Evolutionary conservation across 2,888 invertebrate genomes (phyloP).

Genomic region (Meliscaeva auricollis): DNA sequence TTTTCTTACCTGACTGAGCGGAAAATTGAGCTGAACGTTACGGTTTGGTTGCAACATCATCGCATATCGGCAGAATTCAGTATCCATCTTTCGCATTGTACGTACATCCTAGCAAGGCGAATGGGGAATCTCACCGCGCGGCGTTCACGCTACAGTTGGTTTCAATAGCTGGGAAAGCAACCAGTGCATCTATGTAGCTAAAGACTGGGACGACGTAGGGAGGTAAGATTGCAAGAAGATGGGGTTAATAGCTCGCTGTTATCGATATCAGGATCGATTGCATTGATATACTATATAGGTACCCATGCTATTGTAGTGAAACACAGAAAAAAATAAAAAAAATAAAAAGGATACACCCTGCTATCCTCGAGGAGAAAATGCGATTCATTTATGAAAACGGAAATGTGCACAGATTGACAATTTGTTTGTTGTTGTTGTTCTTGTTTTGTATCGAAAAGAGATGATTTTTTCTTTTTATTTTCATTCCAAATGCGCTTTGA

Average conservation of each 20-base stretch:
- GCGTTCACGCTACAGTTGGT: slow-evolving; percentile 26
- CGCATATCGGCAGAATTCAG: not conserved
- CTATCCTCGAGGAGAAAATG: slow-evolving; percentile 46
- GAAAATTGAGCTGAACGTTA: slow-evolving; percentile 74
- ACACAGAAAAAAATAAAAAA: not conserved
- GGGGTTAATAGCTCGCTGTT: slow-evolving; percentile 72
- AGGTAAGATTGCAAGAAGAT: slow-evolving; percentile 50
- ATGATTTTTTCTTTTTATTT: slow-evolving; percentile 48
- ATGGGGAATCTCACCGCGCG: slow-evolving; percentile 43
- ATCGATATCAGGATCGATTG: slow-evolving; percentile 71
- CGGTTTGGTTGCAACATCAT: slow-evolving; percentile 49
- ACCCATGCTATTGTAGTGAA: not conserved
- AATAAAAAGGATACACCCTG: too few relatives aligned
- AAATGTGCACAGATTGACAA: slow-evolving; percentile 74
- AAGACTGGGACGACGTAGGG: too few relatives aligned
- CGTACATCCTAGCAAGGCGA: slow-evolving; percentile 38
- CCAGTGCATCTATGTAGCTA: not conserved
- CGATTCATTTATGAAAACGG: slow-evolving; percentile 69
- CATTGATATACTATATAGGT: slow-evolving; percentile 20
- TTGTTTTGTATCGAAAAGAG: not conserved
- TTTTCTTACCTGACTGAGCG: slow-evolving; percentile 80
- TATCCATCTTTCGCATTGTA: slow-evolving; percentile 44
- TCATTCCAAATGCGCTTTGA: slow-evolving; percentile 42
- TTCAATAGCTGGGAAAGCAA: not conserved
- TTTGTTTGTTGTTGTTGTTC: slow-evolving; percentile 58